Base-by-base conservation (phyloP, 1,140 invertebrate genomes). In the Anastrepha ludens region DNA sequence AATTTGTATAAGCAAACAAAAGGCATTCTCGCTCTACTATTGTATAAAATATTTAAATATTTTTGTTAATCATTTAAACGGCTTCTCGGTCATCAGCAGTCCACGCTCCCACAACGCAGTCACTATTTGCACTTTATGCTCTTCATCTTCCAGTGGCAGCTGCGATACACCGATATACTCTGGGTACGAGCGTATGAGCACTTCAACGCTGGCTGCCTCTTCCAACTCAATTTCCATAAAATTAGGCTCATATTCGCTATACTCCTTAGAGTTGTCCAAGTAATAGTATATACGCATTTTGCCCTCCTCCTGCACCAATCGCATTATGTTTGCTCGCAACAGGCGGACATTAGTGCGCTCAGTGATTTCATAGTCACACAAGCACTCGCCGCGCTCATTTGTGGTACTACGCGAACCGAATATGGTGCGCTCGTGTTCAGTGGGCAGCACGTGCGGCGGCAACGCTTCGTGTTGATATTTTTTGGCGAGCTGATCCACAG, bases 401-500 rank as follows among this genome's bases (percentile, higher is more conserved):
- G 97, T 96, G n/a, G 92, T 92, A 92, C 96, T 96, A 6, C 96
- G 96, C 88, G 96, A 96, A 41, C 95, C 95, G 91, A 95, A 95
- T 1, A 96, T 95, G 11, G 96, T 97, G 88, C 96, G 95, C 2
- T 92, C 89, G 88, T 94, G 94, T 93, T 98, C 97, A 70, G 94
- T 93, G 89, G 95, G 92, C 64, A 94, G 94, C 0, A 98, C 91
- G 60, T 96, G 94, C 0, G 98, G 98, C 2, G 98, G 98, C 78
- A 99, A 91, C n/a, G 96, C 96, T 93, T 98, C 97, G 90, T 97
- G 96, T 89, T 98, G 96, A 89, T 96, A 97, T 88, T 95, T 94
- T 90, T 96, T 97, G 2, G 96, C 96, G 94, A 98, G 94, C 93
- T 97, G 95, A 94, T 99, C 98, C 29, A 96, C 97, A 81, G 96